Base-by-base conservation (phyloP, 2,888 invertebrate species). In the Cataglyphis albicans region DNA sequence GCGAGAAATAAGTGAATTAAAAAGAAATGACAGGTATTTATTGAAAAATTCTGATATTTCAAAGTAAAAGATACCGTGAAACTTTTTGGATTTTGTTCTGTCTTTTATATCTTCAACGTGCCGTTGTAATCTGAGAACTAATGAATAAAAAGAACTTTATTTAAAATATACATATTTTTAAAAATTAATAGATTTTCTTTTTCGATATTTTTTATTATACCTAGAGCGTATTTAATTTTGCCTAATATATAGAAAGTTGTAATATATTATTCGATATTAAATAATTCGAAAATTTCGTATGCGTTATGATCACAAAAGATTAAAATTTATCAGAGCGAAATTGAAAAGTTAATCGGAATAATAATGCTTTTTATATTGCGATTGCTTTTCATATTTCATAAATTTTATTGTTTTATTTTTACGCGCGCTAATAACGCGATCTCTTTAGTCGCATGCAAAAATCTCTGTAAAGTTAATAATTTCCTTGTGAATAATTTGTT, bases 241-340 rank as follows among this genome's bases (percentile, higher is more conserved):
- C 35, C 78, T 38, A 55, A 59, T 29, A 29, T 29, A 29, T 32
- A 52, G 64, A 61, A 81, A 32, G 25, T 55, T n/a, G 61, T 25
- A 61, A 70, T 72, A 67, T 12, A 68, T 70, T 21, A 21, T 21
- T 21, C 18, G 78, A 80, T 80, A 81, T 73, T 59, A 55, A 75
- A 75, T 18, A 44, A 63, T 48, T 32, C 18, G 32, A 32, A 63
- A 63, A 63, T 73, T 32, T 9, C 15, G 41, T 15, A 15, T 52
- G 61, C 15, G 3, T 35, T 52, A 21, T 32, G 48, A 25, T 10
- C 21, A 18, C 15, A 63, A 32, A 21, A 18, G n/a, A 21, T 29
- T 41, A 70, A 86, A 82, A 86, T 84, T 83, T 72, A 75, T 52
- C 35, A 21, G 10, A 12, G 25, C 9, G 18, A 57, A 64, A 64